Base-by-base conservation (phyloP, 2,113 vertebrate species). In the Spheniscus mendiculus region DNA sequence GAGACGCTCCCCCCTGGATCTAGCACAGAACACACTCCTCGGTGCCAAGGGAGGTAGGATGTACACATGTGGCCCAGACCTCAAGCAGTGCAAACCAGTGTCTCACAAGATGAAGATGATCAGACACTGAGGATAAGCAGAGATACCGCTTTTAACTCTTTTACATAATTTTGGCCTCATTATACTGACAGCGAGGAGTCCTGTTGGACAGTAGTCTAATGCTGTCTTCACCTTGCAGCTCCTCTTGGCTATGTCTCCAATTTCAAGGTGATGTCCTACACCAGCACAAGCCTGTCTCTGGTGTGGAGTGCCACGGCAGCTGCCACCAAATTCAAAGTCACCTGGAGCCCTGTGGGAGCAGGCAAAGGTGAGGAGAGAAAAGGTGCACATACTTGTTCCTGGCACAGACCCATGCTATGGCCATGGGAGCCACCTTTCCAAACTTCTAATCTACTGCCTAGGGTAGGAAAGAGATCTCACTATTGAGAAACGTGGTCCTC, bases 231-330 rank as follows among this genome's bases (percentile, higher is more conserved):
- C 69, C 47, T 86, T 79, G 49, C 97, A 99, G 99, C 98, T 94
- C 99, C 99, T n/a, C 97, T 99, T 58, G 99, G 99, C 70, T 99
- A 98, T 2, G 98, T 99, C 82, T 98, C 99, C 77, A 98, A 98
- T 95, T 99, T 99, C 96, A 99, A 98, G 95, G 99, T 99, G 81
- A 96, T 96, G 2, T 98, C 99, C 66, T 98, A 97, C 96, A 98
- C 98, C 66, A 98, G 98, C 78, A 97, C 97, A 32, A 98, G 98
- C 67, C 97, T 99, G 40, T 97, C 98, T 61, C 81, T 99, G 52
- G 98, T 97, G 10, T 99, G 99, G 99, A 99, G 98, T 56, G 92
- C 98, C 38, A 98, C 98, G 1, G 98, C 98, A 10, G 98, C 98
- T n/a, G 99, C 99, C 59, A 99, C 99, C 4, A 99, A 99, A 76